phyloP scores from a whole-genome alignment of 2,797 vertebrate genomes.

The Calcarius lapponicus region DNA sequence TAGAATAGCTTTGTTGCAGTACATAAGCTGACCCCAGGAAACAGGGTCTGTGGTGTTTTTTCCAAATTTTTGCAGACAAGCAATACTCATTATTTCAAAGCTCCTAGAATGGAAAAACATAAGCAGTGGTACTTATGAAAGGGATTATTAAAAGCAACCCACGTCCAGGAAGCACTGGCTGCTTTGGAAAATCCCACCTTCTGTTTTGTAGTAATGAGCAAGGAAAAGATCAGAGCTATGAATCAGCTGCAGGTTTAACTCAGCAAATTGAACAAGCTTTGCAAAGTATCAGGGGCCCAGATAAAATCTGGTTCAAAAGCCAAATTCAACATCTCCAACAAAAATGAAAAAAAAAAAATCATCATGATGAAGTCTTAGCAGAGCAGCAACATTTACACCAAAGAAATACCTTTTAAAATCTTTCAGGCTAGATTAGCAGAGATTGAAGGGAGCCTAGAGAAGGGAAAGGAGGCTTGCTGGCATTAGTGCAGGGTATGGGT shows the following conservation, averaged over 20 bases:
- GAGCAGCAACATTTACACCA: background rate
- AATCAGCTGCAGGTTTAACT: conserved; percentile 18
- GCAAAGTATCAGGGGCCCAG: background rate
- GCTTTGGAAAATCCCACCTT: conserved; percentile 15
- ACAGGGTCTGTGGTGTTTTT: background rate
- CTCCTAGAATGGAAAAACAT: background rate
- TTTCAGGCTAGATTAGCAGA: background rate
- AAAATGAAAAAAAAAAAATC: background rate
- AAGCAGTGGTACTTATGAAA: background rate
- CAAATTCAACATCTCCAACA: background rate
- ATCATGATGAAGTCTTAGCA: background rate
- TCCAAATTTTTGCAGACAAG: background rate
- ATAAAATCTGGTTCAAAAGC: conserved; percentile 20
- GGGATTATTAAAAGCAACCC: conserved; percentile 1
- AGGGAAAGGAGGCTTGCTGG: background rate
- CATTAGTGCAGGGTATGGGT: background rate
- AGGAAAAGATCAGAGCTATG: conserved; percentile 6
- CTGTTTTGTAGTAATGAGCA: conserved; percentile 12
- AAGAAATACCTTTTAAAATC: background rate
- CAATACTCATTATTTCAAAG: background rate
- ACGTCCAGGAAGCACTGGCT: background rate
- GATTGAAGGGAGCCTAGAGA: background rate
- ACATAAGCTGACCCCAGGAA: background rate
- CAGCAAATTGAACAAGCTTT: conserved; percentile 24
- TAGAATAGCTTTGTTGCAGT: background rate